Evolutionary conservation across 1,140 invertebrate genomes (phyloP).

Genomic region (Drosophila equinoxialis): DNA sequence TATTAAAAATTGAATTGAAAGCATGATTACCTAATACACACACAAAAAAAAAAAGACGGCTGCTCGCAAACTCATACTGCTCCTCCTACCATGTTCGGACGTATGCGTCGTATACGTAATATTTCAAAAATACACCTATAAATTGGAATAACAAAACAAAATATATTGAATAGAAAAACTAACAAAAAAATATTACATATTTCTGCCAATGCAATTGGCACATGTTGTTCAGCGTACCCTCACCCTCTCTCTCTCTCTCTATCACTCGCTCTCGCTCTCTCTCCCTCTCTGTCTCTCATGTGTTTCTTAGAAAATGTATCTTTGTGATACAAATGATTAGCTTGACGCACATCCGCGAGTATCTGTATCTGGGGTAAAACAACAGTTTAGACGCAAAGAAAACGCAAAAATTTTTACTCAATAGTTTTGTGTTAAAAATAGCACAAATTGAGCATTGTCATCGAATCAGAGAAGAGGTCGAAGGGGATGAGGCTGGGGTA

Average conservation of each 20-base stretch:
- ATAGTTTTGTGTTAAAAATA: constrained; percentile 77
- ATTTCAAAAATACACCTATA: constrained; percentile 71
- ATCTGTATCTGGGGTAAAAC: constrained; percentile 61
- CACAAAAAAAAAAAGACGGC: constrained; percentile 25
- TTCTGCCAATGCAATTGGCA: constrained; percentile 68
- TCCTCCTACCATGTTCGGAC: constrained; percentile 5
- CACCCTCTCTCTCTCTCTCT: not conserved
- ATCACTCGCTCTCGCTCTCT: not conserved
- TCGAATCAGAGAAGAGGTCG: constrained; percentile 13
- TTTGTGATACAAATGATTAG: constrained; percentile 37
- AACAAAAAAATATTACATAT: constrained; percentile 32
- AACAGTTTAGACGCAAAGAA: constrained; percentile 44
- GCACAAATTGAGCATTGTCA: constrained; percentile 70
- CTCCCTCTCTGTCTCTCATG: not conserved
- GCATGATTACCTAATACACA: constrained; percentile 67
- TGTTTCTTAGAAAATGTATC: constrained; percentile 8
- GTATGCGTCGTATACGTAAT: constrained; percentile 74
- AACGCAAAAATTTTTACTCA: constrained; percentile 55
- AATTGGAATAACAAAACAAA: constrained; percentile 30
- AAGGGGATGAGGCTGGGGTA: not conserved
- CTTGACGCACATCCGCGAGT: constrained; percentile 68
- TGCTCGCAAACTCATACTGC: constrained; percentile 39
- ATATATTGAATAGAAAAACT: constrained; percentile 37
- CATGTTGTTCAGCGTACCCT: constrained; percentile 24
- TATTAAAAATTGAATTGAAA: constrained; percentile 61